Evolutionary conservation across 1,140 invertebrate genomes (phyloP).

Genomic region (Zeugodacus cucurbitae): DNA sequence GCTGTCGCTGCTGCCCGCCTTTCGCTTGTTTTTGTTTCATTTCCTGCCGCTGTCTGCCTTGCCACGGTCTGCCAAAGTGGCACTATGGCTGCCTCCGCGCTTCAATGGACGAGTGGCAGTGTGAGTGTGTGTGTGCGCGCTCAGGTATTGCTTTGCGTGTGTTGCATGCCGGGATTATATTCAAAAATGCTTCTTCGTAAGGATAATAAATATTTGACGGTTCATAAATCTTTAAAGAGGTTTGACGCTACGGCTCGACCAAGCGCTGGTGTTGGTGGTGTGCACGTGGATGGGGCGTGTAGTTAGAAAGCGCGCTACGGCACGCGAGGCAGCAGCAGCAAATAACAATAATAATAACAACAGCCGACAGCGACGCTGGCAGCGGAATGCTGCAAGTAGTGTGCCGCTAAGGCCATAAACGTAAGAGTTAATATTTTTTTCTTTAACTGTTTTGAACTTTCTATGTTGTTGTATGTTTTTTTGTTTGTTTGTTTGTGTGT

Average conservation of each 20-base stretch:
- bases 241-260: conserved; percentile 28
- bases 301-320: neutral
- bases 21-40: conserved; percentile 5
- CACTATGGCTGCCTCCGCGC: too few relatives aligned
- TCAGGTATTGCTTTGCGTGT: conserved; percentile 49
- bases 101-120: too few relatives aligned
- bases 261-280: neutral
- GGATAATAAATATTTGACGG: conserved; percentile 66
- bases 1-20: neutral
- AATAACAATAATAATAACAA: neutral
- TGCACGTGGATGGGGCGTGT: neutral
- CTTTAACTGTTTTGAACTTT: neutral
- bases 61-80: neutral
- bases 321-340: neutral
- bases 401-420: neutral
- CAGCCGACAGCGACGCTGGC: neutral
- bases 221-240: conserved; percentile 61
- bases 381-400: neutral
- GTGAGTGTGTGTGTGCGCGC: neutral
- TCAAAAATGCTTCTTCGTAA: conserved; percentile 54
- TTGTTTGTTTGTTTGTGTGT: neutral
- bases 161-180: conserved; percentile 53
- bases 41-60: neutral
- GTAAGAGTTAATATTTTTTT: conserved; percentile 28
- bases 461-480: neutral